Conservation (phyloP, 2,113 vertebrate genomes). For the Panthera leo region DNA sequence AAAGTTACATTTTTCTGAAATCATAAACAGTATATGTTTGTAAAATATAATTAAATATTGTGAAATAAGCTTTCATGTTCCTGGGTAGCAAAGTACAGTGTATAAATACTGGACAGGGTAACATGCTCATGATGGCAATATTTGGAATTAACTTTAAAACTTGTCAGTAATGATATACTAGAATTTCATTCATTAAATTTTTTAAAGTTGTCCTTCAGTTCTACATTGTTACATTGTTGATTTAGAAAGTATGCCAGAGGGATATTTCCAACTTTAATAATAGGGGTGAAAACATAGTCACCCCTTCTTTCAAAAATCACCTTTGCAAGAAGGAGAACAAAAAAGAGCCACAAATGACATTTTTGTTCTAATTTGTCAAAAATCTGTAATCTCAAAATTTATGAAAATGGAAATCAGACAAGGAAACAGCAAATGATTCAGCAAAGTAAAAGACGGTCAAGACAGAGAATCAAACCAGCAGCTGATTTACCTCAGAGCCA, state of each 20-base stretch:
- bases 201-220: not conserved
- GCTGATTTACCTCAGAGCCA: not conserved
- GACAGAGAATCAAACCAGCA: not conserved
- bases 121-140: not conserved
- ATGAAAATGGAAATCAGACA: not conserved
- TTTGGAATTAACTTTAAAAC: not conserved
- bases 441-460: not conserved
- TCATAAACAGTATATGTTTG: not conserved
- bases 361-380: constrained; percentile 6
- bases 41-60: not conserved
- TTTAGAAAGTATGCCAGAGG: not conserved
- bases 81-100: not conserved
- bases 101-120: not conserved
- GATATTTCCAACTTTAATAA: not conserved
- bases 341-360: not conserved
- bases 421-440: not conserved
- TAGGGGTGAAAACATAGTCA: not conserved
- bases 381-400: not conserved
- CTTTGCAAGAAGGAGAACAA: not conserved
- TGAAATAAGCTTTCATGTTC: not conserved
- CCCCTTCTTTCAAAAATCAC: not conserved
- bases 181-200: constrained; percentile 16
- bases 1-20: not conserved
- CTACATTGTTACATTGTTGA: not conserved
- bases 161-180: not conserved